Conservation (phyloP, 2,888 invertebrate species). For the Ophion ventricosus region DNA sequence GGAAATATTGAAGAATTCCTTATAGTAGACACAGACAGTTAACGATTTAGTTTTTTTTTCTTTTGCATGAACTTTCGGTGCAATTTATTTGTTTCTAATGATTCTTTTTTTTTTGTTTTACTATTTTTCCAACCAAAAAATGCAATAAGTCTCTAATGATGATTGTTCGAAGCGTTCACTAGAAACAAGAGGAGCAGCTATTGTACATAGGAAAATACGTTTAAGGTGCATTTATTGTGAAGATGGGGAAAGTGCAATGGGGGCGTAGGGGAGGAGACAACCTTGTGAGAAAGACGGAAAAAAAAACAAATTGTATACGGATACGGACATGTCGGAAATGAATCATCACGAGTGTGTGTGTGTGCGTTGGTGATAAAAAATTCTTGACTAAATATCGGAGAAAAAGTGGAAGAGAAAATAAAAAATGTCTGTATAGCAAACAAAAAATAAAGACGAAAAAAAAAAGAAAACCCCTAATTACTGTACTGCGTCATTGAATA, state of each 20-base stretch:
- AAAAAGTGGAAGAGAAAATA: slow-evolving; percentile 65
- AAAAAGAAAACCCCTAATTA: slow-evolving; percentile 61
- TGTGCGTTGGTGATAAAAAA: slow-evolving; percentile 18
- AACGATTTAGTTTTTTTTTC: slow-evolving; percentile 49
- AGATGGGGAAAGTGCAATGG: slow-evolving; percentile 83
- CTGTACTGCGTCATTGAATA: slow-evolving; percentile 78
- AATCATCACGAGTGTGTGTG: slow-evolving; percentile 47
- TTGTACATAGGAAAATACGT: slow-evolving; percentile 74
- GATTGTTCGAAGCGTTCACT: slow-evolving; percentile 65
- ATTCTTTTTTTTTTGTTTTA: slow-evolving; percentile 34
- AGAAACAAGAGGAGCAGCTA: slow-evolving; percentile 65
- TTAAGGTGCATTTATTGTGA: slow-evolving; percentile 82
- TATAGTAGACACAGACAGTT: slow-evolving; percentile 50
- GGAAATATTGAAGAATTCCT: slow-evolving; percentile 46
- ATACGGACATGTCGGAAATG: slow-evolving; percentile 63
- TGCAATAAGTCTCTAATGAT: slow-evolving; percentile 68
- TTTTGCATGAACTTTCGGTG: slow-evolving; percentile 71
- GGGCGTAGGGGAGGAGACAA: slow-evolving; percentile 74
- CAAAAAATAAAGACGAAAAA: slow-evolving; percentile 69
- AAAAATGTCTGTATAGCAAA: slow-evolving; percentile 74
- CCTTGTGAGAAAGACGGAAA: slow-evolving; percentile 56
- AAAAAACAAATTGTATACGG: slow-evolving; percentile 68
- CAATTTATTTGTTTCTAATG: slow-evolving; percentile 68
- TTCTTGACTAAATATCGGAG: slow-evolving; percentile 74
- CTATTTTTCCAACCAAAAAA: slow-evolving; percentile 71